phyloP scores from a whole-genome alignment of 2,888 invertebrate species.

The Scaptomyza tumidula region DNA sequence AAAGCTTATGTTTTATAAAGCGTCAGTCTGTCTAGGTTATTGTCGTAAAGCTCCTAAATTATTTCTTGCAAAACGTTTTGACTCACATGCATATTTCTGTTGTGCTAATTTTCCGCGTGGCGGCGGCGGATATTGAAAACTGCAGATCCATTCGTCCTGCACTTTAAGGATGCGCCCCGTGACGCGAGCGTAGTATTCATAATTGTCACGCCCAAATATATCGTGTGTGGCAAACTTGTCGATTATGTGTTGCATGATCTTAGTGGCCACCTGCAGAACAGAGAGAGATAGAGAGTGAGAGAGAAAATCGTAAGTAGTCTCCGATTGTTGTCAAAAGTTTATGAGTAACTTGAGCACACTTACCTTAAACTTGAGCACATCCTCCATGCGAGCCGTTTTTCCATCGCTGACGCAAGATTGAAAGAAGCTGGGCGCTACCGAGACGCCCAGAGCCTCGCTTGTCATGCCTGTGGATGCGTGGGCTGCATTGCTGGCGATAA shows the following conservation, averaged over 20 bases:
- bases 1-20: too few relatives aligned
- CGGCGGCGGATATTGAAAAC: conserved; percentile 94
- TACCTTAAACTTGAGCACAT: conserved; percentile 97
- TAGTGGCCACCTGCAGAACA: conserved; percentile 91
- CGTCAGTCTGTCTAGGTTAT: too few relatives aligned
- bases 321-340: too few relatives aligned
- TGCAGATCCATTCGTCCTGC: conserved; percentile 98
- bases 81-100: conserved; percentile 88
- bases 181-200: conserved; percentile 97
- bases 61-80: not conserved
- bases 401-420: conserved; percentile 98
- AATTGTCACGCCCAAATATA: conserved; percentile 96
- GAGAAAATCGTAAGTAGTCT: not conserved
- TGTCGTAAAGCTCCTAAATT: too few relatives aligned
- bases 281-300: not conserved
- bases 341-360: conserved; percentile 54
- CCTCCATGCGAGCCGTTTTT: conserved; percentile 97
- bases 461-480: conserved; percentile 96
- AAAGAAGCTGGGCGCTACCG: conserved; percentile 98
- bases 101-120: conserved; percentile 88
- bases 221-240: conserved; percentile 98
- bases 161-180: conserved; percentile 96
- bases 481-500: conserved; percentile 96
- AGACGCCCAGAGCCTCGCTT: conserved; percentile 96
- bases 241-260: conserved; percentile 98